These are phyloP conservation scores for Harpalus rufipes DNA, from an alignment of 2,888 invertebrate genomes.

Conservation along the genomic window DNA sequence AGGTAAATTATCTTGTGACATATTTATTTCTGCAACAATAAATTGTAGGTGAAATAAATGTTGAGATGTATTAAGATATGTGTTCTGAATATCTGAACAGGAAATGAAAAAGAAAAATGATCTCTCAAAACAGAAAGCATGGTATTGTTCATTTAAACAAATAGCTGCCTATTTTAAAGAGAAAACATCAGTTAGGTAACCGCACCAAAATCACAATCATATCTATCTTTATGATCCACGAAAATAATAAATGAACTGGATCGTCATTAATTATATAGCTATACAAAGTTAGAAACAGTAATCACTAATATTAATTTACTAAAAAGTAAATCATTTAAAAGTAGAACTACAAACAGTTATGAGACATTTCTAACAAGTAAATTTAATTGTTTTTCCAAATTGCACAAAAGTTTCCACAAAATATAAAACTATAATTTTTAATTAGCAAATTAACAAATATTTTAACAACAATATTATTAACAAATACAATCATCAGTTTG, in stretches of 20 bases:
- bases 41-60: conserved; percentile 50
- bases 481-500: too few relatives aligned
- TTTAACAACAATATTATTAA: too few relatives aligned
- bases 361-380: background rate
- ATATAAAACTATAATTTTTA: too few relatives aligned
- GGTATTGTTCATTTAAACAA: conserved; percentile 45
- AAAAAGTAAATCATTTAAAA: conserved; percentile 14
- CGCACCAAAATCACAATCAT: conserved; percentile 38
- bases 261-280: conserved; percentile 48
- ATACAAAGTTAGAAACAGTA: conserved; percentile 1
- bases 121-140: conserved; percentile 48
- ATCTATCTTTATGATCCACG: conserved; percentile 50
- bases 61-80: conserved; percentile 46
- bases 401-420: background rate
- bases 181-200: conserved; percentile 55
- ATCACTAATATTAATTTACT: conserved; percentile 27
- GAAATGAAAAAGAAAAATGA: conserved; percentile 54
- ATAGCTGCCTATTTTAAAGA: conserved; percentile 53
- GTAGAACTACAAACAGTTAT: conserved; percentile 22
- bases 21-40: conserved; percentile 9
- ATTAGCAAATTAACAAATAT: too few relatives aligned
- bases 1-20: conserved; percentile 17
- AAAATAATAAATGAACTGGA: conserved; percentile 47
- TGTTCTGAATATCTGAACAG: conserved; percentile 44
- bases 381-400: background rate